Evolutionary conservation across 2,797 vertebrate species (phyloP).

Genomic region (Cossypha polioptera): DNA sequence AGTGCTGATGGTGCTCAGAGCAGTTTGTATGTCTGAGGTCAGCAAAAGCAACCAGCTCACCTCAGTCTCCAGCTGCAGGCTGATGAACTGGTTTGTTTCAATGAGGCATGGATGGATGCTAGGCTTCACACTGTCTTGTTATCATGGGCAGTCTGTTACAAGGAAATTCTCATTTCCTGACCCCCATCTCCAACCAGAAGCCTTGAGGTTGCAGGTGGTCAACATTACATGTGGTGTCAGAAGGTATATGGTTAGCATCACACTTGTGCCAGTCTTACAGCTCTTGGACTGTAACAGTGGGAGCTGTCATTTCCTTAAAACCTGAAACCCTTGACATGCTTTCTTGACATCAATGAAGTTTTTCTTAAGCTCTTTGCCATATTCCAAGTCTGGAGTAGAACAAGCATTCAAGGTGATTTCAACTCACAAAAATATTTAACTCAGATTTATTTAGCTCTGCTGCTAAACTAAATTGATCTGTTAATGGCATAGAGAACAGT

Average conservation of each 20-base stretch:
- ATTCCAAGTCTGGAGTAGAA: background rate
- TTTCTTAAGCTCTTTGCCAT: background rate
- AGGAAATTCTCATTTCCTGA: background rate
- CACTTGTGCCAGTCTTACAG: background rate
- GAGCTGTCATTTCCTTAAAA: background rate
- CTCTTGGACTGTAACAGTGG: background rate
- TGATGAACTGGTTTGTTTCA: background rate
- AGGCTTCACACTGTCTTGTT: background rate
- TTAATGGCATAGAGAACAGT: background rate
- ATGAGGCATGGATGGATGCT: background rate
- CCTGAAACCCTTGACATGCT: background rate
- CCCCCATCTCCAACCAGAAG: background rate
- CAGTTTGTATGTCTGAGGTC: background rate
- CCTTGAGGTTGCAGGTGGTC: background rate
- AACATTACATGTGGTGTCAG: fast-evolving
- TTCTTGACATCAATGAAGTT: fast-evolving
- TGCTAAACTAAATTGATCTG: background rate
- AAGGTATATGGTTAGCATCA: fast-evolving
- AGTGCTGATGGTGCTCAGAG: background rate
- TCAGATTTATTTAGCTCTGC: background rate
- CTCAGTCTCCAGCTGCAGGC: background rate
- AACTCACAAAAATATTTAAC: background rate
- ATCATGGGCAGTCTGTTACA: background rate
- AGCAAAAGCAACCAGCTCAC: background rate
- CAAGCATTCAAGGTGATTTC: background rate